These are phyloP conservation scores for Rhinolophus ferrumequinum DNA, from an alignment of 2,113 vertebrate species.

Conservation along the genomic window DNA sequence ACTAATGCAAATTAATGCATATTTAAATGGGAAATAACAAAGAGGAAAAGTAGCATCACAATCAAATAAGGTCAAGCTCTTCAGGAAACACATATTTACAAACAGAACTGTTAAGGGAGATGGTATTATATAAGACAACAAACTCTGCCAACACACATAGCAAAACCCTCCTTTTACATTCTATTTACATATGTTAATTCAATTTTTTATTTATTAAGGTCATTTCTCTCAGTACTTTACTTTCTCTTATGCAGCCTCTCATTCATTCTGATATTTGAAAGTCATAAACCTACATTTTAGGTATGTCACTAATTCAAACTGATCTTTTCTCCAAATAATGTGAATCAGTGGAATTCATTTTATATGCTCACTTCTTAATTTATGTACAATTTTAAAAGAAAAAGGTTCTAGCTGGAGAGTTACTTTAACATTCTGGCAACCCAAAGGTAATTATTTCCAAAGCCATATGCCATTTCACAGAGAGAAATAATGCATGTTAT, in stretches of 20 bases:
- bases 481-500: neutral
- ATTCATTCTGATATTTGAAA: neutral
- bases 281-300: neutral
- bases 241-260: neutral
- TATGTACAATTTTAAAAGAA: neutral
- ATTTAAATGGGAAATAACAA: neutral
- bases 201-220: neutral
- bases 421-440: constrained; percentile 20
- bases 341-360: neutral
- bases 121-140: neutral
- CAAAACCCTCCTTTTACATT: neutral
- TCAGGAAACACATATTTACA: constrained; percentile 13
- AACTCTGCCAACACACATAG: neutral
- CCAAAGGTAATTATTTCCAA: neutral
- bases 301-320: neutral
- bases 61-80: neutral
- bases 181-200: neutral
- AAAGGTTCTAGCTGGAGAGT: neutral
- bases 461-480: neutral
- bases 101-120: neutral
- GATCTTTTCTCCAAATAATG: neutral
- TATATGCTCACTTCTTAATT: neutral
- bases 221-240: neutral
- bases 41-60: neutral
- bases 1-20: neutral